Conservation (phyloP, 2,797 vertebrate species). For the Lophotriccus pileatus region DNA sequence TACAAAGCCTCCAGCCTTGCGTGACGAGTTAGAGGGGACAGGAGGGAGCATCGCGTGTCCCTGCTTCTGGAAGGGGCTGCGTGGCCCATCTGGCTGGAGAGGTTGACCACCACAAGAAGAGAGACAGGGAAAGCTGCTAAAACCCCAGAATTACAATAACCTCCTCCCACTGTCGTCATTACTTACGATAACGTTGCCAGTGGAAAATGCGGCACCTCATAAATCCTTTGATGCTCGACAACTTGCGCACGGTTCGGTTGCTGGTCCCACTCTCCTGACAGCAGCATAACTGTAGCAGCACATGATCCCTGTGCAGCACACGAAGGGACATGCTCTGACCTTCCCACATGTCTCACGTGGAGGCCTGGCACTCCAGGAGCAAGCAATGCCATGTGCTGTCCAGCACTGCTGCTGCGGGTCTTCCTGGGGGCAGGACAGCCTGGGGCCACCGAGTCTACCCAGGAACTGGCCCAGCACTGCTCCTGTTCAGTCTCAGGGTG, state of each 20-base stretch:
- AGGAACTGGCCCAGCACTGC: not conserved
- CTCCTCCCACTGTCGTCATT: not conserved
- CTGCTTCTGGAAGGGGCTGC: not conserved
- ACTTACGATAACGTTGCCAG: not conserved
- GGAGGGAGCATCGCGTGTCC: rapidly evolving
- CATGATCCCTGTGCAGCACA: rapidly evolving
- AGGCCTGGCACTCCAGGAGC: not conserved
- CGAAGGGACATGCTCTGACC: not conserved
- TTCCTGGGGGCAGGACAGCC: rapidly evolving
- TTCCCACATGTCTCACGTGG: rapidly evolving
- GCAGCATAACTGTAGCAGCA: rapidly evolving
- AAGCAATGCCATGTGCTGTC: rapidly evolving
- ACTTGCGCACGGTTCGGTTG: rapidly evolving
- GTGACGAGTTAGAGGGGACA: not conserved
- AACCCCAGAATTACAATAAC: not conserved
- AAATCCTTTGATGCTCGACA: not conserved
- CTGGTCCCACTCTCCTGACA: not conserved
- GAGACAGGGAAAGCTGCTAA: not conserved
- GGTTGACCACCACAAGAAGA: not conserved
- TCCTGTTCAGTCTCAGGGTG: too few relatives aligned
- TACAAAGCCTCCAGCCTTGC: not conserved
- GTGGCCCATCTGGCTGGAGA: not conserved
- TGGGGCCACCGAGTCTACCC: rapidly evolving
- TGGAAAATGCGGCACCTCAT: not conserved
- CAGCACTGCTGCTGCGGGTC: not conserved